phyloP scores from a whole-genome alignment of 2,888 invertebrate species.

The Nowickia ferox region DNA sequence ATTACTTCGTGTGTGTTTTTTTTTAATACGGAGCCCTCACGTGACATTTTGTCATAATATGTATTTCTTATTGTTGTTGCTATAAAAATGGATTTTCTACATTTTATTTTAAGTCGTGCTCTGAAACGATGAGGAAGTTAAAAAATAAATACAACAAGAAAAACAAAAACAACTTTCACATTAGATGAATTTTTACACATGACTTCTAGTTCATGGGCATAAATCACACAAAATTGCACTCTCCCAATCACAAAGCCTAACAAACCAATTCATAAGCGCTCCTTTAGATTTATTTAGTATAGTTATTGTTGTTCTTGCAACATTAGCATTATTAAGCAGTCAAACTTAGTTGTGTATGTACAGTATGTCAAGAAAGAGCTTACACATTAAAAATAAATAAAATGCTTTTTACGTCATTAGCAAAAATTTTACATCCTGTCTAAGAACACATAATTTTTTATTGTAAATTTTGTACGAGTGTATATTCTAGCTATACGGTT shows the following conservation, averaged over 20 bases:
- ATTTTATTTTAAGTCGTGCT: conserved; percentile 34
- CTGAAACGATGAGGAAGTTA: conserved; percentile 52
- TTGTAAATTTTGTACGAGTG: no score
- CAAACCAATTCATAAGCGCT: neutral
- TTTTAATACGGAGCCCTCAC: conserved; percentile 26
- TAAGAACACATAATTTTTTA: no score
- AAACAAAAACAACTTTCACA: conserved; percentile 3
- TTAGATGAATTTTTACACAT: conserved; percentile 1
- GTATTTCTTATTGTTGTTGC: conserved; percentile 25
- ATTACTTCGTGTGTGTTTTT: neutral
- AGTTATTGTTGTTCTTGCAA: neutral
- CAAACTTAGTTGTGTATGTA: no score
- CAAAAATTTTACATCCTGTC: no score
- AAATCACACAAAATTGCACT: conserved; percentile 9
- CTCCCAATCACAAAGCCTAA: neutral
- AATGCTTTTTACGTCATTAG: no score
- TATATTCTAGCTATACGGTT: no score
- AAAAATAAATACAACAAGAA: neutral
- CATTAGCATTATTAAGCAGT: no score
- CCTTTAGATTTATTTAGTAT: neutral
- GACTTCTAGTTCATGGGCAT: neutral
- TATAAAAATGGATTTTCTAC: conserved; percentile 57
- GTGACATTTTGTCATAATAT: conserved; percentile 56
- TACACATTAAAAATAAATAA: no score
- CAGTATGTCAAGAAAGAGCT: no score